Evolutionary conservation across 2,888 invertebrate species (phyloP).

Genomic region (Mimas tiliae): DNA sequence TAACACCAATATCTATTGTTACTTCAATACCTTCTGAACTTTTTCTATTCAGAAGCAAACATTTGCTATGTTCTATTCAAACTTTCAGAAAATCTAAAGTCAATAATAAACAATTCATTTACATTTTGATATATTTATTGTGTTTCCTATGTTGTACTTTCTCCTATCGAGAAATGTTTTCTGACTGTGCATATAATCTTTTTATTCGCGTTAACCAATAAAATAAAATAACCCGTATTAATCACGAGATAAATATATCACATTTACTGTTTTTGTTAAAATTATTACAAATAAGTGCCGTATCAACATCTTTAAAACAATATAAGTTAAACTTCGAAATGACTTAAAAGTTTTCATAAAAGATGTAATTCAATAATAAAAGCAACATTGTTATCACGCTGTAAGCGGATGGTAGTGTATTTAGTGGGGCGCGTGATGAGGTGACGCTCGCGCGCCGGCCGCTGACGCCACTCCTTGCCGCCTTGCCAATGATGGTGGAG

Average conservation of each 20-base stretch:
- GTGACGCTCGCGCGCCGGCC: slow-evolving; percentile 79
- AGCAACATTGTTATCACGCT: slow-evolving; percentile 44
- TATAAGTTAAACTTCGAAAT: slow-evolving; percentile 31
- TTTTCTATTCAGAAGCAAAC: background rate
- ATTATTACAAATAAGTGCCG: background rate
- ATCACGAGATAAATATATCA: background rate
- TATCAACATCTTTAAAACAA: background rate
- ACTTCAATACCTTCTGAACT: background rate
- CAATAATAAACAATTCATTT: background rate
- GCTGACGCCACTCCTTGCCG: slow-evolving; percentile 80
- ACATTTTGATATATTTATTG: background rate
- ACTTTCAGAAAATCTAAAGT: background rate
- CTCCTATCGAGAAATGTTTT: background rate
- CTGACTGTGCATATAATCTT: slow-evolving; percentile 7
- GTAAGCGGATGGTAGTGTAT: slow-evolving; percentile 46
- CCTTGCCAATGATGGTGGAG: slow-evolving; percentile 83
- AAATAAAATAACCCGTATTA: background rate
- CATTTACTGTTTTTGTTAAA: background rate
- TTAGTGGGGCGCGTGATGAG: slow-evolving; percentile 67
- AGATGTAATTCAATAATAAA: slow-evolving; percentile 46
- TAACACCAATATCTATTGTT: background rate
- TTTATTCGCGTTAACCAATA: too few relatives aligned
- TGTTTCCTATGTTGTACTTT: background rate
- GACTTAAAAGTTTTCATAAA: slow-evolving; percentile 44
- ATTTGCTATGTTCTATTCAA: background rate